Evolutionary conservation across 2,888 invertebrate genomes (phyloP).

Genomic region (Mimumesa dahlbomi): DNA sequence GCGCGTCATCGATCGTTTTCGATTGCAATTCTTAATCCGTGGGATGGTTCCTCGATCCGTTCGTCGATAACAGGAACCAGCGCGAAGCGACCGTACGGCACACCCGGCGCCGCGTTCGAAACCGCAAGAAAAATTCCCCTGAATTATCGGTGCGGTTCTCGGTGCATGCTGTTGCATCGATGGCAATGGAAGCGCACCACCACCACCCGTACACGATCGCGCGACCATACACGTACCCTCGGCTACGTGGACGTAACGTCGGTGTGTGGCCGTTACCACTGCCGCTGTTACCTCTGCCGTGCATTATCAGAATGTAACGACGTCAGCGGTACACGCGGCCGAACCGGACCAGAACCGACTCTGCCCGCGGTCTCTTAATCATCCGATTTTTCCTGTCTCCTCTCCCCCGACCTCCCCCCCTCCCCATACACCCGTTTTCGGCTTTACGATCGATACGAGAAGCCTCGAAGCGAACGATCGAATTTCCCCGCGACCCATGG

Average conservation of each 20-base stretch:
- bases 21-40: no score
- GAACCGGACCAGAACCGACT: conserved; percentile 63
- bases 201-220: conserved; percentile 14
- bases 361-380: conserved; percentile 71
- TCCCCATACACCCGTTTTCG: conserved; percentile 43
- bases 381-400: conserved; percentile 68
- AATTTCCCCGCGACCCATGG: no score
- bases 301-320: conserved; percentile 76
- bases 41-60: conserved; percentile 22
- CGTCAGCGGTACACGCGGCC: conserved; percentile 70
- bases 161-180: conserved; percentile 67
- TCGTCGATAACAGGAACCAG: conserved; percentile 23
- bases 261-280: conserved; percentile 15
- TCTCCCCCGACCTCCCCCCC: conserved; percentile 6
- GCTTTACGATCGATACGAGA: conserved; percentile 63
- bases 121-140: conserved; percentile 77
- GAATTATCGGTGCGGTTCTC: conserved; percentile 78
- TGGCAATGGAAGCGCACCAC: conserved; percentile 41
- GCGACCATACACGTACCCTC: conserved; percentile 16
- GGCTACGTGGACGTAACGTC: conserved; percentile 45
- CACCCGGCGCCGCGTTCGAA: conserved; percentile 73
- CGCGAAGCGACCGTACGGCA: conserved; percentile 29
- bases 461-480: no score
- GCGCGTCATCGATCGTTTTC: neutral
- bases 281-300: conserved; percentile 56